A percentile compares a stretch with the other conserved stretches of the same genome.
Evolutionary conservation across 1,140 invertebrate genomes (phyloP).

Genomic region (Aphelenchoides besseyi): DNA sequence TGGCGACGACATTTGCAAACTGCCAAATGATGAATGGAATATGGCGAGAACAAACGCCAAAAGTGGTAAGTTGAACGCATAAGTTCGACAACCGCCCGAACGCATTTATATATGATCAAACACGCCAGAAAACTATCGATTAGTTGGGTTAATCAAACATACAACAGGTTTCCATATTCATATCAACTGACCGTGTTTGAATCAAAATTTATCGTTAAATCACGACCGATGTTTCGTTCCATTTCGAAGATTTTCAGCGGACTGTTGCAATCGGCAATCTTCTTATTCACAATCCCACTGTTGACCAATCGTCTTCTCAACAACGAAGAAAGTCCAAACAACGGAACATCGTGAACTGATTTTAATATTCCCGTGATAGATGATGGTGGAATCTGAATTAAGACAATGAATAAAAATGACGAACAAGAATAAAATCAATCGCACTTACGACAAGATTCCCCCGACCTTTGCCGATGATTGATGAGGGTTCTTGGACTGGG

Average conservation of each 20-base stretch:
- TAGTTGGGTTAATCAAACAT: too few species aligned
- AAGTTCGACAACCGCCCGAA: too few species aligned
- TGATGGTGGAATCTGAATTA: not conserved
- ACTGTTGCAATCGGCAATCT: not conserved
- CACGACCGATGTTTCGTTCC: slow-evolving; percentile 4
- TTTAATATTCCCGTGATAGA: not conserved
- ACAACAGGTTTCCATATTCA: too few species aligned
- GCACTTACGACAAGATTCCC: too few species aligned
- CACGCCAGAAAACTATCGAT: too few species aligned
- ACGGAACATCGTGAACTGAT: not conserved
- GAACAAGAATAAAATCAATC: too few species aligned
- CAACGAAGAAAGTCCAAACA: slow-evolving; percentile 6
- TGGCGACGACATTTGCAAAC: not conserved
- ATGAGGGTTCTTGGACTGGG: too few species aligned
- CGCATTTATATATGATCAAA: too few species aligned
- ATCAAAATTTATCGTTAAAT: not conserved
- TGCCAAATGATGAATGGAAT: not conserved
- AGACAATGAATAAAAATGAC: too few species aligned
- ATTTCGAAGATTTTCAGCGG: not conserved
- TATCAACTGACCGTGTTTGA: not conserved
- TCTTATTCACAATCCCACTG: not conserved
- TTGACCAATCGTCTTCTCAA: slow-evolving; percentile 1
- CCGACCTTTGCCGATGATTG: too few species aligned
- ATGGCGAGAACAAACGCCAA: too few species aligned
- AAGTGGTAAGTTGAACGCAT: too few species aligned